These are phyloP conservation scores for Prosapia bicincta DNA, from an alignment of 2,888 invertebrate species.

Conservation along the genomic window DNA sequence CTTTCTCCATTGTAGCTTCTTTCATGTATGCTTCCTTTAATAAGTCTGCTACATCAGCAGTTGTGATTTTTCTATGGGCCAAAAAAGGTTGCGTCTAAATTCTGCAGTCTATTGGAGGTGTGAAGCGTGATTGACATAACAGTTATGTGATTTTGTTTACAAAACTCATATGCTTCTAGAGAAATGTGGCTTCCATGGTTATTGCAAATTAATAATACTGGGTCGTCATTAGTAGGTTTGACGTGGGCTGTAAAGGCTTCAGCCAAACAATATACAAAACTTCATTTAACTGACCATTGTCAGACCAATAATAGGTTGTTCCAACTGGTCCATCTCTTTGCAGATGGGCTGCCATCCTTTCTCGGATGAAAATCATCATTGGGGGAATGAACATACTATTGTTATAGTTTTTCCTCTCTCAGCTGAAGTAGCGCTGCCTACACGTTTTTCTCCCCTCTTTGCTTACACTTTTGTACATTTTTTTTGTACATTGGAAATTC, in stretches of 20 bases:
- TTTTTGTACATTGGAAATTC: conserved; percentile 38
- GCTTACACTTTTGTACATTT: background rate
- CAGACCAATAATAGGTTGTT: conserved; percentile 11
- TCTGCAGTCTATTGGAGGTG: conserved; percentile 39
- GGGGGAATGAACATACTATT: conserved; percentile 48
- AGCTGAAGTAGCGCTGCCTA: conserved; percentile 11
- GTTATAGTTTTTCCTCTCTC: conserved; percentile 42
- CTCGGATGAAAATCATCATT: conserved; percentile 48
- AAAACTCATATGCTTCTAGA: conserved; percentile 35
- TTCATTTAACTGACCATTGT: conserved; percentile 16
- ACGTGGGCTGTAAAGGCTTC: background rate
- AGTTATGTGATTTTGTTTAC: conserved; percentile 38
- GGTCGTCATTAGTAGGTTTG: conserved; percentile 8
- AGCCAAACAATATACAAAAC: conserved; percentile 8
- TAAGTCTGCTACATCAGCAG: background rate
- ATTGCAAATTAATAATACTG: conserved; percentile 12
- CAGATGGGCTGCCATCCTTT: conserved; percentile 44
- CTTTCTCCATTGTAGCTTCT: background rate
- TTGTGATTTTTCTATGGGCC: conserved; percentile 38
- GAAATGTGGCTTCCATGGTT: conserved; percentile 38
- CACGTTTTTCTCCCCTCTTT: background rate
- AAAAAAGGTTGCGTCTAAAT: conserved; percentile 39
- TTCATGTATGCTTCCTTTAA: background rate
- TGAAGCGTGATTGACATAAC: conserved; percentile 41
- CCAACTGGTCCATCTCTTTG: conserved; percentile 28